These are phyloP conservation scores for Tympanuchus pallidicinctus DNA, from an alignment of 2,113 vertebrate species.

Conservation along the genomic window DNA sequence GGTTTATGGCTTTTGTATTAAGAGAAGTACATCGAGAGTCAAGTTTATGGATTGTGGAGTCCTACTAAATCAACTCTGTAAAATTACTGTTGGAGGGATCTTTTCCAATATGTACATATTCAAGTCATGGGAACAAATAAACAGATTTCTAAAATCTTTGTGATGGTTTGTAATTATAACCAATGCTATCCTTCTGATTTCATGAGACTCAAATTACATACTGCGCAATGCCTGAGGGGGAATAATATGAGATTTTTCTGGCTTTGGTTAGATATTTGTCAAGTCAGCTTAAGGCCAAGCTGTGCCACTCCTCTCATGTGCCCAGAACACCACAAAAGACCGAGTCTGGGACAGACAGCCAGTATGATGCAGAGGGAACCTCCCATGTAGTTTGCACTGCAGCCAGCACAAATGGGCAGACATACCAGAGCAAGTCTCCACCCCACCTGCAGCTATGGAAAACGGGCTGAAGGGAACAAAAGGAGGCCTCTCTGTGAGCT, in stretches of 20 bases:
- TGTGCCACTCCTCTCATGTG: background rate
- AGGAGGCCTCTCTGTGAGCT: background rate
- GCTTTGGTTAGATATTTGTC: background rate
- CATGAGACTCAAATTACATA: background rate
- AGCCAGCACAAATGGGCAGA: background rate
- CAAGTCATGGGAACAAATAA: background rate
- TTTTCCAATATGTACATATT: background rate
- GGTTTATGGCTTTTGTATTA: slow-evolving; percentile 2
- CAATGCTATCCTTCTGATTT: background rate
- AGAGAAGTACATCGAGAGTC: background rate
- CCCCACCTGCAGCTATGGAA: background rate
- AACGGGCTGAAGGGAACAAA: background rate
- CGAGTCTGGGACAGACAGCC: background rate
- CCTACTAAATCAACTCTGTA: background rate
- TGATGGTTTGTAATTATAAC: background rate
- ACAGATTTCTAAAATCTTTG: background rate
- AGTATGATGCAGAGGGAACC: background rate
- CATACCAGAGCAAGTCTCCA: background rate
- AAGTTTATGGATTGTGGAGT: background rate
- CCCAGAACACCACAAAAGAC: background rate
- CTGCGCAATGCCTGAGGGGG: background rate
- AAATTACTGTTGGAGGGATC: background rate
- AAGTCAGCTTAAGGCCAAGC: background rate
- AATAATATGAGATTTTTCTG: background rate
- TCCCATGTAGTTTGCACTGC: background rate